These are phyloP conservation scores for Ruditapes philippinarum DNA, from an alignment of 1,140 invertebrate species.

Conservation along the genomic window DNA sequence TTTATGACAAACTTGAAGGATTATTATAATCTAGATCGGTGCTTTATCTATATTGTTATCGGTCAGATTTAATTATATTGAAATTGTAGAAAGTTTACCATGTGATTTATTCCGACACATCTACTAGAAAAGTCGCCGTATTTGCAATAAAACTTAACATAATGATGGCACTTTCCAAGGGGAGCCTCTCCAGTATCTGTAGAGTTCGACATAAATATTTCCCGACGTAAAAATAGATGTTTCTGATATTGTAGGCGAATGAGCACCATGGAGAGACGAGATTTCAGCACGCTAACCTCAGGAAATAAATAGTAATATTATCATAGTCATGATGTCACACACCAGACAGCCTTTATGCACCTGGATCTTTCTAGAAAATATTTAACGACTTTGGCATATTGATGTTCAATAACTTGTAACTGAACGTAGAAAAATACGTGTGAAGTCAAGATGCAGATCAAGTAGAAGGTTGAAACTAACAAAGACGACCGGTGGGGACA, in stretches of 20 bases:
- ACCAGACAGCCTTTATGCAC: too few relatives aligned
- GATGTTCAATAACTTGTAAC: too few relatives aligned
- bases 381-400: too few relatives aligned
- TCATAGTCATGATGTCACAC: too few relatives aligned
- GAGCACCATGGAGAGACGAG: too few relatives aligned
- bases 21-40: not conserved
- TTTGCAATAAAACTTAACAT: not conserved
- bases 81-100: slow-evolving; percentile 30
- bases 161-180: not conserved
- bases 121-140: not conserved
- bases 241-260: not conserved
- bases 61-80: slow-evolving; percentile 34
- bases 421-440: too few relatives aligned
- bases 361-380: too few relatives aligned
- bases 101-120: slow-evolving; percentile 26
- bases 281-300: too few relatives aligned
- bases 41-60: slow-evolving; percentile 18
- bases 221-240: not conserved
- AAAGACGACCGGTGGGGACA: too few relatives aligned
- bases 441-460: too few relatives aligned
- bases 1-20: not conserved
- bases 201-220: slow-evolving; percentile 26
- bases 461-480: too few relatives aligned
- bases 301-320: too few relatives aligned
- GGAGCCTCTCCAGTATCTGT: not conserved